Evolutionary conservation across 2,113 vertebrate genomes (phyloP).

Genomic region (Pollimyrus isidori): DNA sequence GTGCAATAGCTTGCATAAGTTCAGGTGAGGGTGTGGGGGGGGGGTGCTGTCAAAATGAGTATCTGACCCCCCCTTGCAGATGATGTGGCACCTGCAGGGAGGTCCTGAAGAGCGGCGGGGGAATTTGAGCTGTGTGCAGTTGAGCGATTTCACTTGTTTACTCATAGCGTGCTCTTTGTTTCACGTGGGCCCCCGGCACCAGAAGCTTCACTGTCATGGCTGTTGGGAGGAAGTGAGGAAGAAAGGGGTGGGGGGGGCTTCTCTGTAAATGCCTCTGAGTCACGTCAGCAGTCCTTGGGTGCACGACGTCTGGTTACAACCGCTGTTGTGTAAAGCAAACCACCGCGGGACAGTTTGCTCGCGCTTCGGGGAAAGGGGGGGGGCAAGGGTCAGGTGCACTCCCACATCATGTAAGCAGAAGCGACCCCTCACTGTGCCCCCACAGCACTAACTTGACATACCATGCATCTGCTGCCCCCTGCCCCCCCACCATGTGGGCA

Average conservation of each 20-base stretch:
- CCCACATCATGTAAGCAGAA: slow-evolving; percentile 12
- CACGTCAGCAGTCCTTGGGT: background rate
- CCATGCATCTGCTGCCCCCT: slow-evolving; percentile 19
- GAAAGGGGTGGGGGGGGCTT: background rate
- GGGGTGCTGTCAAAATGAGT: background rate
- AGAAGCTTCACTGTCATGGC: background rate
- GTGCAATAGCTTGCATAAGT: slow-evolving; percentile 58
- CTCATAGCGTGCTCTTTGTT: background rate
- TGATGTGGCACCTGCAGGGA: background rate
- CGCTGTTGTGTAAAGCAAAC: background rate
- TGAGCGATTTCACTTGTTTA: background rate
- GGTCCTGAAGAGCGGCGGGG: background rate
- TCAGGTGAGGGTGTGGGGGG: no score
- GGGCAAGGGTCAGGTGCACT: slow-evolving; percentile 10
- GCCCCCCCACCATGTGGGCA: background rate
- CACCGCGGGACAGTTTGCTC: background rate
- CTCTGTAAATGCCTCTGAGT: background rate
- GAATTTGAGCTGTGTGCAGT: background rate
- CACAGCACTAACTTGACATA: background rate
- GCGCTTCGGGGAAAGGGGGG: background rate
- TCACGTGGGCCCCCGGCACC: background rate
- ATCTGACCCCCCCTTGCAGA: background rate
- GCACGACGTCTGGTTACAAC: background rate
- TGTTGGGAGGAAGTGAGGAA: background rate
- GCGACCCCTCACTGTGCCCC: background rate